Base-by-base conservation (phyloP, 2,797 vertebrate species). In the Chloroceryle inda region DNA sequence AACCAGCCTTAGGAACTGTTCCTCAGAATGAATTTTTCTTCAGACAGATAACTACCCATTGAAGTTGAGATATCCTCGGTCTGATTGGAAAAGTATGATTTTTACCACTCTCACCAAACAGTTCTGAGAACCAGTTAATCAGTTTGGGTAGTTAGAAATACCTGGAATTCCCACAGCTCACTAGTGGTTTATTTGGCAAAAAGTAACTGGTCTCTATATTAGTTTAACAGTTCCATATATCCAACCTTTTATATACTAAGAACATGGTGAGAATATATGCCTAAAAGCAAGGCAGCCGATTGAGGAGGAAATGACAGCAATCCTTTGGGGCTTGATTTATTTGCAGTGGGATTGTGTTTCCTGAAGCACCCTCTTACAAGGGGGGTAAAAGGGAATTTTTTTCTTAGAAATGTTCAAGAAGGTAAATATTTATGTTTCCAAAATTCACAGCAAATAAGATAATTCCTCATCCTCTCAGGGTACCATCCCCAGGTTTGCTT, bases 191-290 rank as follows among this genome's bases (percentile, higher is more conserved):
- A 68, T 71, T 56, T 88, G 24, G 55, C 69, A 84, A 35, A 38
- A 49, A 53, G 44, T 4, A 71, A 86, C 77, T 52, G 23, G 49
- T 44, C 33, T 31, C 40, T 26, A 20, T 62, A 15, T 2, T 44
- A 21, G 8, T 38, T 78, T 33, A 45, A 27, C 5, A 7, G 13
- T 35, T 58, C 66, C 2, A 3, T 27, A 11, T 42, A 55, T 20
- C 2, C 33, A 44, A 5, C 66, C 13, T 44, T 71, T 38, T 24
- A 67, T 11, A 66, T 33, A 33, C 45, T 21, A 11, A n/a, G 40
- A 33, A 21, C 9, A 1, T 3, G 12, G 7, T 53, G 29, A 33
- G 62, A 44, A 45, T 16, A 4, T 10, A 3, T 2, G 1, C 31
- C 24, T 63, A 3, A 20, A 47, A 38, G 73, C 9, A 37, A 50